These are phyloP conservation scores for Dicrurus megarhynchus DNA, from an alignment of 2,113 vertebrate species.

Conservation along the genomic window DNA sequence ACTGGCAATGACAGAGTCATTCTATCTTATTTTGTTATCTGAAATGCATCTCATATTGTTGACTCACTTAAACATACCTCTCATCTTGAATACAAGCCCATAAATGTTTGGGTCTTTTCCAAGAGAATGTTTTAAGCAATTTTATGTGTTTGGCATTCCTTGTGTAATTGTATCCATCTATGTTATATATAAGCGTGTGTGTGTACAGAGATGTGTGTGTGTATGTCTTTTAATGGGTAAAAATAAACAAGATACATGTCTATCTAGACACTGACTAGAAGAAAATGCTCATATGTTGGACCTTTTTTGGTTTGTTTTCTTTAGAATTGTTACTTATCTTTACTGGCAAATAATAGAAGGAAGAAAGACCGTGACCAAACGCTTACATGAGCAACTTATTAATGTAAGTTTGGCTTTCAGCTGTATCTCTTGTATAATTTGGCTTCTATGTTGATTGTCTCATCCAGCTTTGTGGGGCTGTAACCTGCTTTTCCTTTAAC, in stretches of 20 bases:
- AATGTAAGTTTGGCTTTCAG: conserved; percentile 81
- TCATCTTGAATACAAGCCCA: neutral
- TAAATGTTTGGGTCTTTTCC: neutral
- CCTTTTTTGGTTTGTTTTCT: neutral
- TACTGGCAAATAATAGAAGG: conserved; percentile 87
- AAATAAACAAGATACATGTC: neutral
- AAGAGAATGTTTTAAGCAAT: neutral
- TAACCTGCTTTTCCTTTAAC: neutral
- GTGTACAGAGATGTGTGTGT: neutral
- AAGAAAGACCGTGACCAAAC: conserved; percentile 77
- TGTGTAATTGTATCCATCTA: neutral
- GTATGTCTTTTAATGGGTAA: neutral
- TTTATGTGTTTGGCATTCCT: neutral
- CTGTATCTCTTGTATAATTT: neutral
- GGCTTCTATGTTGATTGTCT: neutral
- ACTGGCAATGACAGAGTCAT: neutral
- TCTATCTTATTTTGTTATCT: neutral
- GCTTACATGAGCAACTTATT: conserved; percentile 79
- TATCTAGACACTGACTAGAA: neutral
- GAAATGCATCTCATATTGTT: neutral
- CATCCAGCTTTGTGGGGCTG: neutral
- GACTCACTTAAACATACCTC: neutral
- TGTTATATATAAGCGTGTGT: neutral
- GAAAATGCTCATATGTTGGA: neutral
- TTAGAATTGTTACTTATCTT: conserved; percentile 84